phyloP scores from a whole-genome alignment of 2,888 invertebrate genomes.

The Uropetala carovei region DNA sequence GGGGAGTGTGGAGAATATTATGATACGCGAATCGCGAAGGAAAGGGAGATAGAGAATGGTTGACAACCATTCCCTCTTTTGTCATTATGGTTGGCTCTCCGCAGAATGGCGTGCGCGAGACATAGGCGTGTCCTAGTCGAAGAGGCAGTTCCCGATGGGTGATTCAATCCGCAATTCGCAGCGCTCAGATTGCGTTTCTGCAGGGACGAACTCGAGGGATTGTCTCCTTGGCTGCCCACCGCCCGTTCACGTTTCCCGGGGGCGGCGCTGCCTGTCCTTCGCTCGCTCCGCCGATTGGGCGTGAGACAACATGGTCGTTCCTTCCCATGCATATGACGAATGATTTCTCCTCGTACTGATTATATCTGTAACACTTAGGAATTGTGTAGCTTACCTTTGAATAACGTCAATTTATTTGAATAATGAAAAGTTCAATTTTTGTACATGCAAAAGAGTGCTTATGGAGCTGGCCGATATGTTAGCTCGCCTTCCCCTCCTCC shows the following conservation, averaged over 20 bases:
- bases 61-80: no score
- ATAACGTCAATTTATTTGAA: not conserved
- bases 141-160: not conserved
- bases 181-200: no score
- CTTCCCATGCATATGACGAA: not conserved
- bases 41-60: not conserved
- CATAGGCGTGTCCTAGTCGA: not conserved
- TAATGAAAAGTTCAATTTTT: not conserved
- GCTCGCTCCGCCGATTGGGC: not conserved
- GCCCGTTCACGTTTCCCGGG: no score
- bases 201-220: no score
- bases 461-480: not conserved
- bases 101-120: not conserved
- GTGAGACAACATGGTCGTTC: constrained; percentile 5
- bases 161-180: no score
- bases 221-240: no score
- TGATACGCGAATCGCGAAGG: not conserved
- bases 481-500: not conserved
- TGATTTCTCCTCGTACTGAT: not conserved
- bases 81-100: not conserved
- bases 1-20: not conserved
- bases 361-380: not conserved
- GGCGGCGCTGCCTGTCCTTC: no score
- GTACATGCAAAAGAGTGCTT: not conserved
- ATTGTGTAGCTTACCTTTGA: not conserved